Evolutionary conservation across 2,888 invertebrate species (phyloP).

Genomic region (Drosophila phalerata): DNA sequence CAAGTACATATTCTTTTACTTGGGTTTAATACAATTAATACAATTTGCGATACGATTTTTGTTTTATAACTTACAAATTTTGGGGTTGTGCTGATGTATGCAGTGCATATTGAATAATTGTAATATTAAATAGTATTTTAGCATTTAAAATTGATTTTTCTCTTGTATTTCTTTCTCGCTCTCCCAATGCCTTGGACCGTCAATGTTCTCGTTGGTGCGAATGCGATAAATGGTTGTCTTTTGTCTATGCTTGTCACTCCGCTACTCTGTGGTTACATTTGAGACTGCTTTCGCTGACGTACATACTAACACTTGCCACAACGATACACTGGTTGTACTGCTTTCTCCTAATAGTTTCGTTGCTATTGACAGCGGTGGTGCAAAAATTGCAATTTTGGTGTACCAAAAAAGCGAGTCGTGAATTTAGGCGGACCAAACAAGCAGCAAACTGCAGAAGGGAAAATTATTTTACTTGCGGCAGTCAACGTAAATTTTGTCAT

Average conservation of each 20-base stretch:
- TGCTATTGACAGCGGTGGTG: constrained; percentile 78
- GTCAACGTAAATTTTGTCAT: constrained; percentile 10
- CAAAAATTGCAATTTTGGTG: constrained; percentile 85
- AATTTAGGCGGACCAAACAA: constrained; percentile 52
- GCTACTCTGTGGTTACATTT: constrained; percentile 45
- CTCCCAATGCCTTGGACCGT: constrained; percentile 39
- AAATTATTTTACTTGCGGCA: constrained; percentile 26
- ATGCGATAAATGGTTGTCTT: constrained; percentile 60
- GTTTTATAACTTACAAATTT: background rate
- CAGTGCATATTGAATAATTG: background rate
- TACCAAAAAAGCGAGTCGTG: constrained; percentile 82
- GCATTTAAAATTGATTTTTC: constrained; percentile 74
- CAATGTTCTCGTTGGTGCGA: constrained; percentile 56
- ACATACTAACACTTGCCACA: constrained; percentile 40
- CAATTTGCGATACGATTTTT: background rate
- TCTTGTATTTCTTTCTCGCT: constrained; percentile 62
- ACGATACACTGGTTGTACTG: constrained; percentile 59
- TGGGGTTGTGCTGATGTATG: background rate
- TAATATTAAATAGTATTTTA: constrained; percentile 41
- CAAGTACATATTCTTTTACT: constrained; percentile 12
- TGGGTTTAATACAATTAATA: constrained; percentile 12
- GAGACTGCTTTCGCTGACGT: constrained; percentile 55
- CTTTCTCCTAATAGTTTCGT: constrained; percentile 75
- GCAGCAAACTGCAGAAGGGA: constrained; percentile 31
- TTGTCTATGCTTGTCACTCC: constrained; percentile 57